phyloP scores from a whole-genome alignment of 2,113 vertebrate species.

The Bufo bufo region DNA sequence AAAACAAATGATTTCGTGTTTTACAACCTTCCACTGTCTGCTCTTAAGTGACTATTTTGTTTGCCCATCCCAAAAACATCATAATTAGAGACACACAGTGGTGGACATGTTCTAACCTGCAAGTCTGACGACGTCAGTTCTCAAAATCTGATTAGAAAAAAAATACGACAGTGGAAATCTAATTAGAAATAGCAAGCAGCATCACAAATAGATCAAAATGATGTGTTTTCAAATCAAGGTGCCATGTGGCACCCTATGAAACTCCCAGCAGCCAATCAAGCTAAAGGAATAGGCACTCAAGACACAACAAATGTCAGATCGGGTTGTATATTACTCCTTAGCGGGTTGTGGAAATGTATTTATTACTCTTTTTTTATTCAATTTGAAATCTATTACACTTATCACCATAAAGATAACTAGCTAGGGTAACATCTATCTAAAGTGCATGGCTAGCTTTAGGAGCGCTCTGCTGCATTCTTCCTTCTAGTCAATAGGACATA shows the following conservation, averaged over 20 bases:
- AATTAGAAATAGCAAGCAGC: constrained; percentile 5
- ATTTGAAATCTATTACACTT: background rate
- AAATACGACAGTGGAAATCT: background rate
- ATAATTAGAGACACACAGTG: constrained; percentile 41
- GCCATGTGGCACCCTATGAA: background rate
- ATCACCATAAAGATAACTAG: background rate
- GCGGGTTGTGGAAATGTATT: background rate
- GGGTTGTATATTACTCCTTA: background rate
- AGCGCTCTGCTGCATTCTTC: no score
- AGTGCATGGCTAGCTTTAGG: no score
- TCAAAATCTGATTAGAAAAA: background rate
- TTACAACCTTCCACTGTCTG: constrained; percentile 57
- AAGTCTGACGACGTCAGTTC: background rate
- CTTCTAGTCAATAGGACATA: no score
- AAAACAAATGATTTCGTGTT: constrained; percentile 61
- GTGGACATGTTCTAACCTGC: background rate
- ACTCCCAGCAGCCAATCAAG: background rate
- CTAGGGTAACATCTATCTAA: no score
- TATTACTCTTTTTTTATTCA: background rate
- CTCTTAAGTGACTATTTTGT: constrained; percentile 33
- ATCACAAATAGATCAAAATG: background rate
- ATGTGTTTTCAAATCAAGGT: background rate
- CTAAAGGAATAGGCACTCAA: background rate
- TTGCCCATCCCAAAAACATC: constrained; percentile 12
- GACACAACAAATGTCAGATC: background rate